Evolutionary conservation across 2,888 invertebrate species (phyloP).

Genomic region (Ditula angustiorana): DNA sequence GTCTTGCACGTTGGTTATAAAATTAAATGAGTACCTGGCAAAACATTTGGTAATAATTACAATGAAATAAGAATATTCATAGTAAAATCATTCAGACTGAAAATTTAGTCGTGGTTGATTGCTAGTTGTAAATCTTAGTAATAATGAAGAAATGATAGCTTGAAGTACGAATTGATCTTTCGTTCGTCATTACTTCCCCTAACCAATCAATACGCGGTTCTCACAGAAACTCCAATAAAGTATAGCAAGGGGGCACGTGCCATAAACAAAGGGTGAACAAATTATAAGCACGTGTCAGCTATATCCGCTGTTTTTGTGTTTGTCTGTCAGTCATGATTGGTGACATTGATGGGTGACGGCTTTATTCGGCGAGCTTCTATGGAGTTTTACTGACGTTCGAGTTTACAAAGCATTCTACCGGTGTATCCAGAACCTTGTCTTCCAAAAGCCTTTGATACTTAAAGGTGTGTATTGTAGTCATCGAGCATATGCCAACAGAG

Average conservation of each 20-base stretch:
- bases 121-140: not conserved
- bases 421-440: too few species aligned
- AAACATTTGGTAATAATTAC: too few species aligned
- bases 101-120: too few species aligned
- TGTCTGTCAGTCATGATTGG: constrained; percentile 57
- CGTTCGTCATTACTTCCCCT: not conserved
- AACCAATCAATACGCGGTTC: constrained; percentile 25
- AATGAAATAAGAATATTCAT: too few species aligned
- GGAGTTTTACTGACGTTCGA: not conserved
- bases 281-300: constrained; percentile 65
- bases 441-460: too few species aligned
- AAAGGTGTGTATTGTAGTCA: too few species aligned
- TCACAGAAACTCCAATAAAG: constrained; percentile 36
- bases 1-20: too few species aligned
- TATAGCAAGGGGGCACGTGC: constrained; percentile 39
- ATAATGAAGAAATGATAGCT: not conserved
- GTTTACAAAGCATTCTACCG: too few species aligned
- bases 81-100: too few species aligned
- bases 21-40: too few species aligned
- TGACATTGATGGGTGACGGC: constrained; percentile 43
- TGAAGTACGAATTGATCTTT: not conserved
- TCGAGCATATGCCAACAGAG: too few species aligned
- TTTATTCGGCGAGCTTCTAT: constrained; percentile 19
- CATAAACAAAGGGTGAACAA: constrained; percentile 47
- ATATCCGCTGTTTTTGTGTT: constrained; percentile 64